phyloP scores from a whole-genome alignment of 2,113 vertebrate genomes.

The Melanostigma gelatinosum region DNA sequence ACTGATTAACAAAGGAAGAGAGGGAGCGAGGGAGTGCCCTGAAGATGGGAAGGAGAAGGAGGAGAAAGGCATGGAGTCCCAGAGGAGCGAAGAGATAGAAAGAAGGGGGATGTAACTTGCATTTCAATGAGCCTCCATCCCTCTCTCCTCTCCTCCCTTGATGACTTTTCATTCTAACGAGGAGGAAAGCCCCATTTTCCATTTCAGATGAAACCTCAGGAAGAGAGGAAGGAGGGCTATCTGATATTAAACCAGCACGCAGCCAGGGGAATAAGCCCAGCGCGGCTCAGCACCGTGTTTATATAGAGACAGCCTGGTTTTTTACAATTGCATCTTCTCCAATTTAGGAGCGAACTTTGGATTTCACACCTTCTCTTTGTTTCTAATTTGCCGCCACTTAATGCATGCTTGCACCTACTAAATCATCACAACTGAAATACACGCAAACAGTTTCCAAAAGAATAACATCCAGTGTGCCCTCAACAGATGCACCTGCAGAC shows the following conservation, averaged over 20 bases:
- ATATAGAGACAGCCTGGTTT: slow-evolving; percentile 27
- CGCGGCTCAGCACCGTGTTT: slow-evolving; percentile 35
- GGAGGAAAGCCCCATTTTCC: slow-evolving; percentile 72
- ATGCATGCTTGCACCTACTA: not conserved
- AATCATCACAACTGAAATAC: slow-evolving; percentile 21
- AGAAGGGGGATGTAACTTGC: slow-evolving; percentile 74
- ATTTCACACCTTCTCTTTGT: slow-evolving; percentile 39
- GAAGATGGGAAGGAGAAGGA: slow-evolving; percentile 75
- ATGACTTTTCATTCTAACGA: slow-evolving; percentile 79
- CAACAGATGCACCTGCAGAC: not conserved
- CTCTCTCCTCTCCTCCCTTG: slow-evolving; percentile 73
- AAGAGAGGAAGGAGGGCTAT: slow-evolving; percentile 40
- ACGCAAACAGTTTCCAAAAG: slow-evolving; percentile 14
- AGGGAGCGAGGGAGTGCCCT: slow-evolving; percentile 67
- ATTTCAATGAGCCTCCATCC: slow-evolving; percentile 85
- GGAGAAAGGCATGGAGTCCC: slow-evolving; percentile 77
- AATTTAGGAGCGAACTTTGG: slow-evolving; percentile 39
- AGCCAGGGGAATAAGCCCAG: slow-evolving; percentile 26
- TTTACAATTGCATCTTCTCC: slow-evolving; percentile 39
- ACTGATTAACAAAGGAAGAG: slow-evolving; percentile 88
- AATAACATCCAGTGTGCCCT: not conserved
- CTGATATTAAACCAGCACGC: slow-evolving; percentile 67
- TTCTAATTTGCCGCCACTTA: not conserved
- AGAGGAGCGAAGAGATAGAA: slow-evolving; percentile 75
- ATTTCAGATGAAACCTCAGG: slow-evolving; percentile 67